phyloP scores from a whole-genome alignment of 2,113 vertebrate species.

The Dicerorhinus sumatrensis region DNA sequence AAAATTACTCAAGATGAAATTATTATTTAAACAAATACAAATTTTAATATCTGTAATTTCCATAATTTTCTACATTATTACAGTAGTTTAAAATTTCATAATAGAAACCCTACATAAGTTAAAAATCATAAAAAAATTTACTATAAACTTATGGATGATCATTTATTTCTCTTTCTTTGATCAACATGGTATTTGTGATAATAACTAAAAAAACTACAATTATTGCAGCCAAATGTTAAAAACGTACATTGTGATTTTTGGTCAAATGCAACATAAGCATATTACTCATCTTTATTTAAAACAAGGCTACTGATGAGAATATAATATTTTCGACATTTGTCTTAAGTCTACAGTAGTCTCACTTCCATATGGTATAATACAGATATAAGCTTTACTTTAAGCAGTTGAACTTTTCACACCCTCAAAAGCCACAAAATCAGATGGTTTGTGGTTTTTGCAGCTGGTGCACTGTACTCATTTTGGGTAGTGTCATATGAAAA shows the following conservation, averaged over 20 bases:
- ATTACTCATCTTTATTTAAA: constrained; percentile 85
- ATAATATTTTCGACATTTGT: constrained; percentile 87
- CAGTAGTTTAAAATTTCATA: background rate
- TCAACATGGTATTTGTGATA: background rate
- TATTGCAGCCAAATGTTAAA: constrained; percentile 20
- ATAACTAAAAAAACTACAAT: constrained; percentile 33
- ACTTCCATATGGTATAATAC: constrained; percentile 88
- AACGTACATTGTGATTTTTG: constrained; percentile 19
- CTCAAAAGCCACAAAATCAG: constrained; percentile 95
- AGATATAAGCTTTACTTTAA: constrained; percentile 92
- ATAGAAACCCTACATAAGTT: background rate
- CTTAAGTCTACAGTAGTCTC: constrained; percentile 91
- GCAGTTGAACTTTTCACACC: constrained; percentile 99
- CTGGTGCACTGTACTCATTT: constrained; percentile 93
- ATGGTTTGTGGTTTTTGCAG: constrained; percentile 96
- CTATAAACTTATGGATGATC: background rate
- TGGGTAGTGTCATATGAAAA: constrained; percentile 98
- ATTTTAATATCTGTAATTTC: background rate
- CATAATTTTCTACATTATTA: background rate
- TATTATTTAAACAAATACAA: constrained; percentile 3
- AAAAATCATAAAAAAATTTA: background rate
- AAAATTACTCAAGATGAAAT: background rate
- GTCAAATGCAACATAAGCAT: background rate
- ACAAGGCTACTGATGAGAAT: constrained; percentile 82
- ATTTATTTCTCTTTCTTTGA: constrained; percentile 53